These are phyloP conservation scores for Alaudala cheleensis DNA, from an alignment of 2,113 vertebrate genomes.

Conservation along the genomic window DNA sequence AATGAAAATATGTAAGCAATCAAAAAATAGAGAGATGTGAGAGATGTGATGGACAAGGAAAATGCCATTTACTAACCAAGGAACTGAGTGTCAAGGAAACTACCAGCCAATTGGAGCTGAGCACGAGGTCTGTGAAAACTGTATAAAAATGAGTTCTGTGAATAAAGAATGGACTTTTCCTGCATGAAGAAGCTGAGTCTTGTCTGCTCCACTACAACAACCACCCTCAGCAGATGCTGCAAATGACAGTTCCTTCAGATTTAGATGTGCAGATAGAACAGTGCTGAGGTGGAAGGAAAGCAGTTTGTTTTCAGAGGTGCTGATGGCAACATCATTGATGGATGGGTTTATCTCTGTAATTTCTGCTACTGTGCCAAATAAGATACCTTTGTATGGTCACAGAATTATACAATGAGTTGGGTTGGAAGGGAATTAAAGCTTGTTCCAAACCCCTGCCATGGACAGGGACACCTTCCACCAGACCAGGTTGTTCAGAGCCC, in stretches of 20 bases:
- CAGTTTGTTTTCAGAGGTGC: background rate
- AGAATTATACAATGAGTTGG: background rate
- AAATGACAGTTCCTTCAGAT: background rate
- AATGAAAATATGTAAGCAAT: background rate
- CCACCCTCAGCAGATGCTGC: background rate
- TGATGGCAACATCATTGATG: background rate
- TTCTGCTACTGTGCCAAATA: background rate
- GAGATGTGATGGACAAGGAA: background rate
- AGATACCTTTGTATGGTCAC: background rate
- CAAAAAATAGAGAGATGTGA: background rate
- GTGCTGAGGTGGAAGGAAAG: background rate
- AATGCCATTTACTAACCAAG: background rate
- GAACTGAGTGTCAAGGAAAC: background rate
- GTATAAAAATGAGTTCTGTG: background rate
- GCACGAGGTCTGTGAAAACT: background rate
- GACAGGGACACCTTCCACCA: background rate
- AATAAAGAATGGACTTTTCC: background rate
- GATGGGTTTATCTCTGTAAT: background rate
- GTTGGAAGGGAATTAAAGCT: background rate
- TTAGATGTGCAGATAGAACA: background rate
- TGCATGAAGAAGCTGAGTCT: background rate
- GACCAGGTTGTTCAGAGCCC: fast-evolving
- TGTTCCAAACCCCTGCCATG: fast-evolving
- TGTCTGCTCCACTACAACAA: background rate
- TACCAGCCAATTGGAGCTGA: background rate